Evolutionary conservation across 2,888 invertebrate genomes (phyloP), one percentile per base, ranked within the genome.

Genomic region (Horisme vitalbata): DNA sequence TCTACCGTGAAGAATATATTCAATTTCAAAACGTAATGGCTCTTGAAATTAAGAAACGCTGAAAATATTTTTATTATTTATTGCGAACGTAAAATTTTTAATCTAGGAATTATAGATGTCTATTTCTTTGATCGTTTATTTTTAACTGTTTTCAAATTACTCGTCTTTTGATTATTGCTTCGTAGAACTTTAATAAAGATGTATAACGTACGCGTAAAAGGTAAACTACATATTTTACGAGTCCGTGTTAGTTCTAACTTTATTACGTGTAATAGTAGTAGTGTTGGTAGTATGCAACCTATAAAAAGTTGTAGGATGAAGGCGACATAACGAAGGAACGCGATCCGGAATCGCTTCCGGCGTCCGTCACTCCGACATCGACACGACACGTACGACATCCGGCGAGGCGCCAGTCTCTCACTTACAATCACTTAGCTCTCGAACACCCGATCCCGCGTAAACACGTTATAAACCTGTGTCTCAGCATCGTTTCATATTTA

Each of bases 381-480:
- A n/a, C n/a, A n/a, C n/a, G n/a, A n/a, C n/a, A n/a, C n/a, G n/a
- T n/a, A 85, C 79, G 79, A 83, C 86, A 86, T 89, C 88, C 88
- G 85, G 77, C 60, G 61, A 66, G 86, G 87, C 88, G 88, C 86
- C 85, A 81, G 79, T 65, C 66, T 75, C 77, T 74, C 78, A 83
- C 83, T 86, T 83, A 87, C 87, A 86, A 85, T 87, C 88, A 88
- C 87, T 87, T 86, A 86, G 75, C 75, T 71, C 66, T 71, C 69
- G 65, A 70, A 77, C 71, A 77, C 70, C 62, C 69, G 73, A 75
- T 71, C 72, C 64, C 61, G 53, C 59, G 69, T 65, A 72, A 73
- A 75, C 68, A 73, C 52, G 51, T 41, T 53, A 52, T 53, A 58
- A 69, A 68, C 59, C 60, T 62, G 57, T 55, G 51, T 52, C 57